Evolutionary conservation across 2,113 vertebrate species (phyloP).

Genomic region (Oriolus oriolus): DNA sequence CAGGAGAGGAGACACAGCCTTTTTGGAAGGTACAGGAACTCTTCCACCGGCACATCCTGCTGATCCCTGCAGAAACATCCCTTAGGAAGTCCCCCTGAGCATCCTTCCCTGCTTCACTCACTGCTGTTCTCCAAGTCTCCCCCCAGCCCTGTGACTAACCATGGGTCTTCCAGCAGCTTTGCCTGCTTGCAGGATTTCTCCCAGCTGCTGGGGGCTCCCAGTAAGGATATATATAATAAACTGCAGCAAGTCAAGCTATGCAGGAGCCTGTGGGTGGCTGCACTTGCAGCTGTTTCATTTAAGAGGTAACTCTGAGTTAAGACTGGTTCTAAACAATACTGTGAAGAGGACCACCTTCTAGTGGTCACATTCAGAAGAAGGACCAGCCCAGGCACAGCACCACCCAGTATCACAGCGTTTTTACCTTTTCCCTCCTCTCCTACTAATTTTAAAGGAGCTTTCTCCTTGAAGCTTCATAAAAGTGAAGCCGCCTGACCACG

Average conservation of each 20-base stretch:
- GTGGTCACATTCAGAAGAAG: not conserved
- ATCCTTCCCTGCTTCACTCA: not conserved
- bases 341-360: not conserved
- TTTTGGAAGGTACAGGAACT: not conserved
- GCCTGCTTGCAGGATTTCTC: not conserved
- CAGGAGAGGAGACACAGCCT: not conserved
- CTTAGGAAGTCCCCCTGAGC: not conserved
- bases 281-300: not conserved
- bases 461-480: not conserved
- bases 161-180: not conserved
- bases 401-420: not conserved
- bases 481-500: not conserved
- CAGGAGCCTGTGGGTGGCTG: not conserved
- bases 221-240: not conserved
- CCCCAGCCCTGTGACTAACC: not conserved
- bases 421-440: not conserved
- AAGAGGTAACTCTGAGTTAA: not conserved
- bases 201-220: not conserved
- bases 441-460: not conserved
- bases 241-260: not conserved
- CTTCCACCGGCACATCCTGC: not conserved
- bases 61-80: not conserved
- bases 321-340: not conserved
- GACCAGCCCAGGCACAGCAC: not conserved
- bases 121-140: not conserved